Evolutionary conservation across 2,888 invertebrate genomes (phyloP).

Genomic region (Alloplasta piceator): DNA sequence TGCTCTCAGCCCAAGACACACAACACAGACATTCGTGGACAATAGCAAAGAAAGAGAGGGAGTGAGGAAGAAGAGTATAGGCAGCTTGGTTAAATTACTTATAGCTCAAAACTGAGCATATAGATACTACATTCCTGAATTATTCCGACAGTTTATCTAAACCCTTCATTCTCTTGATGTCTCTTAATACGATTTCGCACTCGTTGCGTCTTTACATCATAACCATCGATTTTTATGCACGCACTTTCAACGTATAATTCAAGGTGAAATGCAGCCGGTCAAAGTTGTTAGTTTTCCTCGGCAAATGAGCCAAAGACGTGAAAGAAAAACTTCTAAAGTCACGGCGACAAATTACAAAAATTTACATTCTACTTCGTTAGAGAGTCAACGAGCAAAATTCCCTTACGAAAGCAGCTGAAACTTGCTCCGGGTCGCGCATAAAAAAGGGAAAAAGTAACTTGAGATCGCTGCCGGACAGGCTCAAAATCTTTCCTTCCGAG

Average conservation of each 20-base stretch:
- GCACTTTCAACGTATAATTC: conserved; percentile 19
- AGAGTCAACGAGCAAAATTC: conserved; percentile 21
- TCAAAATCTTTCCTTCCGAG: background rate
- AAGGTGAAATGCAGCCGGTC: conserved; percentile 30
- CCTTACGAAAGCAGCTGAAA: conserved; percentile 1
- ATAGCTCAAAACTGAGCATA: conserved; percentile 16
- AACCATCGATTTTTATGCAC: conserved; percentile 37
- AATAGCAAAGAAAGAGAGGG: background rate
- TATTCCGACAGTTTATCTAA: conserved; percentile 37
- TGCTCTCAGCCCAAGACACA: conserved; percentile 36
- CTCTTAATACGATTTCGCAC: conserved; percentile 19
- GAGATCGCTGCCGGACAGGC: conserved; percentile 12
- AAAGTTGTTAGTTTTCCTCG: conserved; percentile 18
- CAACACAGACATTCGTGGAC: conserved; percentile 34
- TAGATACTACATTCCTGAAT: conserved; percentile 30
- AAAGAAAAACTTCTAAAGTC: conserved; percentile 10
- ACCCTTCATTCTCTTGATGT: conserved; percentile 2
- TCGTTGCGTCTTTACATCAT: conserved; percentile 24
- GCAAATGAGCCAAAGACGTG: background rate
- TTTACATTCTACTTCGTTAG: conserved; percentile 18
- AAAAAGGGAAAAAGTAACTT: background rate
- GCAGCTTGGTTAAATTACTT: conserved; percentile 40
- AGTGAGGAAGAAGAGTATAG: background rate
- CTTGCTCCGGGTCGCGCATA: background rate
- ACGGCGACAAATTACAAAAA: conserved; percentile 17